phyloP scores from a whole-genome alignment of 1,140 invertebrate genomes.

The Yoshiicerus persimilis region DNA sequence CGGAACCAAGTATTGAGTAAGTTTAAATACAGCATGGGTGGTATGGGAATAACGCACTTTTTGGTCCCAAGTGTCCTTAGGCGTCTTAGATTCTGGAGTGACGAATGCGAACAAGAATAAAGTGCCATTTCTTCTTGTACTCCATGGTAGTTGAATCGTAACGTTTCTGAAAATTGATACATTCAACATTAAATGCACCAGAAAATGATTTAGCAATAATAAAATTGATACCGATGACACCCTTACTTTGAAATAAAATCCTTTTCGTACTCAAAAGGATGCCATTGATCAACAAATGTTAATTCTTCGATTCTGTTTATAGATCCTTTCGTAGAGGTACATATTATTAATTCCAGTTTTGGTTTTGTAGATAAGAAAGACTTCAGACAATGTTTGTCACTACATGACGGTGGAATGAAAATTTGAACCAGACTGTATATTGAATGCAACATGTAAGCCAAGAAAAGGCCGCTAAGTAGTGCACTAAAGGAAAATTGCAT shows the following conservation, averaged over 20 bases:
- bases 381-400: slow-evolving; percentile 56
- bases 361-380: slow-evolving; percentile 52
- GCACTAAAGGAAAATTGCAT: slow-evolving; percentile 48
- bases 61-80: slow-evolving; percentile 53
- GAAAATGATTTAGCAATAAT: slow-evolving; percentile 19
- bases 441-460: slow-evolving; percentile 70
- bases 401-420: slow-evolving; percentile 70
- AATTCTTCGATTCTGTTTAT: slow-evolving; percentile 44
- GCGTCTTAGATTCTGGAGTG: slow-evolving; percentile 54
- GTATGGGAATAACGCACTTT: slow-evolving; percentile 58
- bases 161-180: slow-evolving; percentile 58
- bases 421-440: slow-evolving; percentile 71
- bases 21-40: slow-evolving; percentile 60
- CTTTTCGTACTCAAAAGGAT: slow-evolving; percentile 45
- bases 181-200: slow-evolving; percentile 6
- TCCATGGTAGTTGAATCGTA: slow-evolving; percentile 65
- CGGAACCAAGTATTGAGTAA: slow-evolving; percentile 72
- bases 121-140: slow-evolving; percentile 74
- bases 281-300: slow-evolving; percentile 41
- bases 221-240: neutral
- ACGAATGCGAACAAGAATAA: slow-evolving; percentile 69
- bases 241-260: slow-evolving; percentile 28
- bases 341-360: slow-evolving; percentile 62
- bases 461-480: slow-evolving; percentile 65
- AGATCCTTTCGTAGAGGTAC: slow-evolving; percentile 46